A percentile compares a stretch with the other conserved stretches of the same genome.
phyloP scores from a whole-genome alignment of 2,113 vertebrate genomes.

The Sinocyclocheilus grahami region DNA sequence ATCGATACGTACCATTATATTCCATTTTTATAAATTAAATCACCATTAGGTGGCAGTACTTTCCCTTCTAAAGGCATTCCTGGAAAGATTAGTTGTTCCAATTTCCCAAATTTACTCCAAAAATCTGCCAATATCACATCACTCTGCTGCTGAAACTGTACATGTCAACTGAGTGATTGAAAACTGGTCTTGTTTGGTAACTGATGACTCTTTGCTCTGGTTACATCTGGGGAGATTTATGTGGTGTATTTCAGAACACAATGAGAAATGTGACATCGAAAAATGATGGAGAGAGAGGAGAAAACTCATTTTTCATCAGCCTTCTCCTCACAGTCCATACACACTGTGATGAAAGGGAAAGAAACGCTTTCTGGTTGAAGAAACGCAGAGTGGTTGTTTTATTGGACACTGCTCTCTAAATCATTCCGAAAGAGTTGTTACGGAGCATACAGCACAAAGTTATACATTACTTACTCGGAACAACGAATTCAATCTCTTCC shows the following conservation, averaged over 20 bases:
- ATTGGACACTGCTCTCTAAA: slow-evolving; percentile 58
- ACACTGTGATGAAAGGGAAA: slow-evolving; percentile 43
- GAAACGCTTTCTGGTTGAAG: neutral
- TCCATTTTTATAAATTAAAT: neutral
- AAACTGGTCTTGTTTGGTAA: slow-evolving; percentile 55
- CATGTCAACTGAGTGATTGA: slow-evolving; percentile 52
- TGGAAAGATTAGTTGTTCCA: slow-evolving; percentile 41
- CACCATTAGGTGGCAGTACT: slow-evolving; percentile 67
- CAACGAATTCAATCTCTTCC: slow-evolving; percentile 88
- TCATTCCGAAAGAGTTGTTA: slow-evolving; percentile 65
- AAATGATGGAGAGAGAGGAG: slow-evolving; percentile 60
- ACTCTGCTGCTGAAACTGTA: slow-evolving; percentile 38
- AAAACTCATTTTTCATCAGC: slow-evolving; percentile 50
- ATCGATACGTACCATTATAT: slow-evolving; percentile 22
- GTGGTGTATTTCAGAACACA: slow-evolving; percentile 53
- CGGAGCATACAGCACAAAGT: slow-evolving; percentile 52
- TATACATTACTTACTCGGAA: slow-evolving; percentile 86
- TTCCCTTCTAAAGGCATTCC: slow-evolving; percentile 16
- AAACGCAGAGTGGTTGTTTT: slow-evolving; percentile 52
- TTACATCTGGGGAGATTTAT: slow-evolving; percentile 64
- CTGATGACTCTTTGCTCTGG: slow-evolving; percentile 36
- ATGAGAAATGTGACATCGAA: slow-evolving; percentile 63
- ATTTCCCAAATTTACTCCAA: slow-evolving; percentile 47
- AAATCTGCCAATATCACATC: slow-evolving; percentile 59
- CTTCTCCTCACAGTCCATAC: slow-evolving; percentile 41